Percentiles rank a stretch among this genome's conserved stretches.
Conservation (phyloP, 1,140 invertebrate species). For the Drosophila kurseongensis region DNA sequence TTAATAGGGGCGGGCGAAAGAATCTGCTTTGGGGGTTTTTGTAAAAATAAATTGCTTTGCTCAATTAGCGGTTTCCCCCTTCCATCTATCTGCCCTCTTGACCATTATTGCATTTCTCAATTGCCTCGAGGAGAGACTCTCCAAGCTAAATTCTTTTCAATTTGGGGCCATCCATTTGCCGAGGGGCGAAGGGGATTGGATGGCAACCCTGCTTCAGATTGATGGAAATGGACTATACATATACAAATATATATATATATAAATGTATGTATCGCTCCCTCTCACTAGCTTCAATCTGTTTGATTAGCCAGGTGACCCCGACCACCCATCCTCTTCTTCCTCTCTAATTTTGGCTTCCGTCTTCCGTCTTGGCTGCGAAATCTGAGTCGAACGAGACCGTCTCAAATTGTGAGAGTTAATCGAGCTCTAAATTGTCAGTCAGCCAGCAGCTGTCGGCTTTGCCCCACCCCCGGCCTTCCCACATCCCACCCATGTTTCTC, state of each 20-base stretch:
- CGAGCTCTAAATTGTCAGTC: constrained; percentile 73
- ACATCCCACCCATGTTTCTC: not conserved
- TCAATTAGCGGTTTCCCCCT: constrained; percentile 67
- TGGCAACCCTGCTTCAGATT: constrained; percentile 14
- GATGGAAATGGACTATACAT: constrained; percentile 19
- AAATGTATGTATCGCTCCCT: not conserved
- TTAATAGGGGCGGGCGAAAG: not conserved
- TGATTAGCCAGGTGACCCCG: constrained; percentile 50
- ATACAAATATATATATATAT: not conserved
- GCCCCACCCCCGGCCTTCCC: not conserved
- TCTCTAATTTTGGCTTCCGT: constrained; percentile 5
- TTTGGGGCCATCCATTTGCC: constrained; percentile 25
- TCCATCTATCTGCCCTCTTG: constrained; percentile 20
- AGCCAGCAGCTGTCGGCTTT: constrained; percentile 10
- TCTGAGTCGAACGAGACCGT: constrained; percentile 53
- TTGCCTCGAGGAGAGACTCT: constrained; percentile 43
- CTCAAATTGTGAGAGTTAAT: constrained; percentile 72
- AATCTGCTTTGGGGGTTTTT: not conserved
- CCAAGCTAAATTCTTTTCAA: constrained; percentile 45
- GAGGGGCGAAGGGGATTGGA: not conserved
- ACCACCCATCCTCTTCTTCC: too few species aligned
- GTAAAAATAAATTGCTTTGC: constrained; percentile 75
- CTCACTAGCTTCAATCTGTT: not conserved
- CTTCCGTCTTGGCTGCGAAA: constrained; percentile 36
- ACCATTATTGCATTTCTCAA: constrained; percentile 53